These are phyloP conservation scores for Xiphophorus birchmanni DNA, from an alignment of 2,797 vertebrate genomes.

Conservation along the genomic window DNA sequence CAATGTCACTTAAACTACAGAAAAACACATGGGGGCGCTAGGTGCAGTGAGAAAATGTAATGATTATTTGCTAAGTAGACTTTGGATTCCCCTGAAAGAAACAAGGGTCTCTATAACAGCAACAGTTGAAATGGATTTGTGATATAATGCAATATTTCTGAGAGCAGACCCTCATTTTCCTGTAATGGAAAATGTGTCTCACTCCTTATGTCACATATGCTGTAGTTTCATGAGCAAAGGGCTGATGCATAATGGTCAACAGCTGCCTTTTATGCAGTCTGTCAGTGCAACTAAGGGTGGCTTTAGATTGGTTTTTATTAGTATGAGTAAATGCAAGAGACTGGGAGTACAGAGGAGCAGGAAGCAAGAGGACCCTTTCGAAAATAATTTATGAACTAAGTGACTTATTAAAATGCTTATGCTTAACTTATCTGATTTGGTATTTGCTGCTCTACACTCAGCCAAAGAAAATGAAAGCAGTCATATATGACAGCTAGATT, in stretches of 20 bases:
- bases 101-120: constrained; percentile 60
- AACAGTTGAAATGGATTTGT: constrained; percentile 60
- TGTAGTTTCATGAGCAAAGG: constrained; percentile 70
- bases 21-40: constrained; percentile 37
- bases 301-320: constrained; percentile 41
- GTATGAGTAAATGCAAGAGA: constrained; percentile 32
- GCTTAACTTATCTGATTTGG: not conserved
- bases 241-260: constrained; percentile 80
- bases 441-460: constrained; percentile 2
- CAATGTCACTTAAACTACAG: constrained; percentile 46
- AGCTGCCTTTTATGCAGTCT: constrained; percentile 66
- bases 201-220: constrained; percentile 81
- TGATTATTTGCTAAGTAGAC: constrained; percentile 37
- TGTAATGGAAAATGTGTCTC: constrained; percentile 79
- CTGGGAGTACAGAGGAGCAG: constrained; percentile 15
- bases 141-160: constrained; percentile 75
- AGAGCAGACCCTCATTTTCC: constrained; percentile 65
- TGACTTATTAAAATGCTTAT: constrained; percentile 2
- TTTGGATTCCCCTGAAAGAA: constrained; percentile 34
- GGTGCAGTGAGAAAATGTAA: constrained; percentile 19
- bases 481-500: constrained; percentile 8
- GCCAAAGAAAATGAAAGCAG: constrained; percentile 9
- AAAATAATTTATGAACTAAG: constrained; percentile 6
- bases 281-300: constrained; percentile 48
- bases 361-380: not conserved